phyloP scores from a whole-genome alignment of 2,888 invertebrate species.

The Tanaodytes sp. region DNA sequence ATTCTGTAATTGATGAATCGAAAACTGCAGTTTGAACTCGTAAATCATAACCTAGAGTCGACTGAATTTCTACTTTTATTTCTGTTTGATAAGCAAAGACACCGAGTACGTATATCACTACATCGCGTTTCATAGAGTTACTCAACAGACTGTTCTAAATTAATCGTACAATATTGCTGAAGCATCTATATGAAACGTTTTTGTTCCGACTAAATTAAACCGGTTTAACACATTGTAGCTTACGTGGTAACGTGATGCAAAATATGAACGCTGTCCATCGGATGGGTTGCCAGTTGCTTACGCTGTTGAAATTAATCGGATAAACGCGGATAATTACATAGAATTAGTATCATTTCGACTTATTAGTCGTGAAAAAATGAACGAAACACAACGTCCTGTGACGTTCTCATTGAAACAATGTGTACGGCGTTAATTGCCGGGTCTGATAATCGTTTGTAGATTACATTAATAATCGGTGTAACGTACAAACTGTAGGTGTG shows the following conservation, averaged over 20 bases:
- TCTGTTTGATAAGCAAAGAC: too few species aligned
- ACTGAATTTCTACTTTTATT: too few species aligned
- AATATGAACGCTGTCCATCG: constrained; percentile 30
- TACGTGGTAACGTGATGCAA: constrained; percentile 18
- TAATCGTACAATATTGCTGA: too few species aligned
- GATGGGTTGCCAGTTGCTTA: constrained; percentile 15
- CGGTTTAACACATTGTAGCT: constrained; percentile 29
- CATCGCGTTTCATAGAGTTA: too few species aligned
- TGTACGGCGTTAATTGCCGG: constrained; percentile 40
- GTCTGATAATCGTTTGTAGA: constrained; percentile 40
- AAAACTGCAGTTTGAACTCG: too few species aligned
- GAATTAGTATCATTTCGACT: constrained; percentile 44
- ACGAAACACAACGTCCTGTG: constrained; percentile 23
- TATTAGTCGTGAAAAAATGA: constrained; percentile 37
- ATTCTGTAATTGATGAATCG: constrained; percentile 18
- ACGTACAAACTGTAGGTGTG: constrained; percentile 44
- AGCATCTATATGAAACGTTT: too few species aligned
- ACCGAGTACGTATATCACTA: too few species aligned
- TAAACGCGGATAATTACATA: constrained; percentile 44
- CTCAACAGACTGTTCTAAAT: too few species aligned
- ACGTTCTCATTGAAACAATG: constrained; percentile 41
- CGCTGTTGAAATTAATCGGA: constrained; percentile 38
- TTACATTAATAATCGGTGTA: constrained; percentile 44
- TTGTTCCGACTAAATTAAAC: constrained; percentile 25
- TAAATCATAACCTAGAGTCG: too few species aligned